Conservation (phyloP, 2,888 invertebrate species). For the Drosophila anomalipes region DNA sequence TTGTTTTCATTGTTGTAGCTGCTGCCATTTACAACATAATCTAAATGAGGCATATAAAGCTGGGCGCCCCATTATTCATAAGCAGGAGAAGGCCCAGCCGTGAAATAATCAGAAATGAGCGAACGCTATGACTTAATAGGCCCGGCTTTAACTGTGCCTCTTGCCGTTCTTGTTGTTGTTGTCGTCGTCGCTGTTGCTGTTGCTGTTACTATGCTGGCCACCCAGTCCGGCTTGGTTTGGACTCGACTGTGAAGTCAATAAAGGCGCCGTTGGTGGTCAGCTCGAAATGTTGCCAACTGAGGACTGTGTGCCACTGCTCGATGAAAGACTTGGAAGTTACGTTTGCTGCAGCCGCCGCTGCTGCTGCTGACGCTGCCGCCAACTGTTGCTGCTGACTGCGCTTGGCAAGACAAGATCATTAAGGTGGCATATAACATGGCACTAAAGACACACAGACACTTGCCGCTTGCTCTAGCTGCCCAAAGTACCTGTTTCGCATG, state of each 20-base stretch:
- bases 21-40: slow-evolving; percentile 79
- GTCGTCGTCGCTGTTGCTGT: slow-evolving; percentile 35
- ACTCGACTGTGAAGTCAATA: slow-evolving; percentile 80
- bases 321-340: slow-evolving; percentile 49
- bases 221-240: slow-evolving; percentile 56
- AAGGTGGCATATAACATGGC: slow-evolving; percentile 83
- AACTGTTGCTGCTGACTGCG: slow-evolving; percentile 45
- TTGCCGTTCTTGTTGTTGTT: slow-evolving; percentile 40
- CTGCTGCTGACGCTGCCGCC: slow-evolving; percentile 18
- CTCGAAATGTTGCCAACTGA: slow-evolving; percentile 75
- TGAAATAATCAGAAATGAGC: slow-evolving; percentile 76
- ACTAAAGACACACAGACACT: slow-evolving; percentile 79
- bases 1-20: slow-evolving; percentile 27
- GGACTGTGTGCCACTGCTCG: slow-evolving; percentile 56
- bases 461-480: slow-evolving; percentile 61
- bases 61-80: slow-evolving; percentile 73
- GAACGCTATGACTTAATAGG: slow-evolving; percentile 84
- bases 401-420: slow-evolving; percentile 83
- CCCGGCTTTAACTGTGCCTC: slow-evolving; percentile 63
- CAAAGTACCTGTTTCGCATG: slow-evolving; percentile 78
- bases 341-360: slow-evolving; percentile 25
- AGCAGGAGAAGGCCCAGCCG: slow-evolving; percentile 61
- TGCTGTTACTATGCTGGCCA: slow-evolving; percentile 46
- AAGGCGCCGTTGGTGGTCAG: slow-evolving; percentile 84
- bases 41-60: slow-evolving; percentile 73